phyloP scores from a whole-genome alignment of 1,140 invertebrate genomes.

The Drosophila aff. region DNA sequence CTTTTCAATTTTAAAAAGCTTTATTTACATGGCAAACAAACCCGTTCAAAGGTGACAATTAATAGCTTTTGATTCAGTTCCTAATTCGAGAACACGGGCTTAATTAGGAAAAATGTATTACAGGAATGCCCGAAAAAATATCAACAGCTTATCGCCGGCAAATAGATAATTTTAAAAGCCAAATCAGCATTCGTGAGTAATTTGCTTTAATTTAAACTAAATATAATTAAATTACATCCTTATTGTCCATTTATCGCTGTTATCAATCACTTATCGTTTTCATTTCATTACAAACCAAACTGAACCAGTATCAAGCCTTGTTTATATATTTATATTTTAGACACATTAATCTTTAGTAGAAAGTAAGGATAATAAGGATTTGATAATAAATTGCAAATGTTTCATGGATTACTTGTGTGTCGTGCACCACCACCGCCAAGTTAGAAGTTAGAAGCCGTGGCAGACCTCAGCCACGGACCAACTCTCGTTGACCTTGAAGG shows the following conservation, averaged over 20 bases:
- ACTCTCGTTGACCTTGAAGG: neutral
- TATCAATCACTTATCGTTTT: constrained; percentile 31
- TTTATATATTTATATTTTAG: neutral
- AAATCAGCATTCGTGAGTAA: constrained; percentile 21
- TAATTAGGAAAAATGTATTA: neutral
- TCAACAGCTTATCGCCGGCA: constrained; percentile 7
- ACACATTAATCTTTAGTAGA: neutral
- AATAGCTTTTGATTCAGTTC: no score
- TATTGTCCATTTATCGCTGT: constrained; percentile 41
- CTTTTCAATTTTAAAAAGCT: no score
- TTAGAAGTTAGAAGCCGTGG: neutral
- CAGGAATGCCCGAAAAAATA: neutral
- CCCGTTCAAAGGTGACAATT: neutral
- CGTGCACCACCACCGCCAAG: no score
- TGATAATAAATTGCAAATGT: neutral
- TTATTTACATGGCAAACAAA: neutral
- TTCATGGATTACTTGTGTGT: neutral
- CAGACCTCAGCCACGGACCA: neutral
- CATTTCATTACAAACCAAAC: neutral
- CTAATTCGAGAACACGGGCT: neutral
- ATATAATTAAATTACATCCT: constrained; percentile 35
- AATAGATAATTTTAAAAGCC: constrained; percentile 18
- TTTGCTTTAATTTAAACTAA: constrained; percentile 44
- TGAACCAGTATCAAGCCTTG: neutral
- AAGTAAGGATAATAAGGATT: neutral